Base-by-base conservation (phyloP, 1,140 invertebrate genomes). In the Holcopasites calliopsidis region DNA sequence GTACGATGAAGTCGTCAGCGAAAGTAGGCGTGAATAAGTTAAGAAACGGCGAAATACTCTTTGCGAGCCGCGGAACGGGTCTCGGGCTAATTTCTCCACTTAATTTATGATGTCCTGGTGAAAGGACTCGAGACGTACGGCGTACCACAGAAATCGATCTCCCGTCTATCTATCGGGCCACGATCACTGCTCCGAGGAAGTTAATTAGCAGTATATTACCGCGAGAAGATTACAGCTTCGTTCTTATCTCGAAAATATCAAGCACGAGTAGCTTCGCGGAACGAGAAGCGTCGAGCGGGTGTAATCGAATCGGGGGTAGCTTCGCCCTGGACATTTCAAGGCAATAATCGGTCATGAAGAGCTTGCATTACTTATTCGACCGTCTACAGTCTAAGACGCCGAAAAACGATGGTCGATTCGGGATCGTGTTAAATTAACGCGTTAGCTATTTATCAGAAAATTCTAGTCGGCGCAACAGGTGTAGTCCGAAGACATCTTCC, bases 41-140 rank as follows among this genome's bases (percentile, higher is more conserved):
- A 58, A 54, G 49, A 68, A 80, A 71, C 62, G 85, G 85, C 84
- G 74, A 88, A 87, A 86, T 80, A 83, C 55, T 49, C 18, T 21
- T 55, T 31, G 44, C 28, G 40, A 50, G 21, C 54, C 55, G 61
- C 11, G 6, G 47, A 49, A 40, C 68, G 49, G 50, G n/a, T n/a
- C 74, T 75, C 65, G 68, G 76, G 79, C 82, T 90, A 87, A 89
- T 89, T 90, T 90, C 86, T 85, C 84, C 71, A 33, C 77, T 86
- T 87, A 88, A 90, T 89, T 90, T 89, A 90, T 76, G 79, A 85
- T 83, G 79, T 84, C 82, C 57, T 76, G 79, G 85, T 87, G 82
- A 87, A 90, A 88, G 86, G 84, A 86, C 70, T 58, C 54, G 47
- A 64, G 74, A 82, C 80, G 72, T 47, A 71, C 44, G 26, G 50